These are phyloP conservation scores for Galbula dea DNA, from an alignment of 2,113 vertebrate genomes.

Conservation along the genomic window DNA sequence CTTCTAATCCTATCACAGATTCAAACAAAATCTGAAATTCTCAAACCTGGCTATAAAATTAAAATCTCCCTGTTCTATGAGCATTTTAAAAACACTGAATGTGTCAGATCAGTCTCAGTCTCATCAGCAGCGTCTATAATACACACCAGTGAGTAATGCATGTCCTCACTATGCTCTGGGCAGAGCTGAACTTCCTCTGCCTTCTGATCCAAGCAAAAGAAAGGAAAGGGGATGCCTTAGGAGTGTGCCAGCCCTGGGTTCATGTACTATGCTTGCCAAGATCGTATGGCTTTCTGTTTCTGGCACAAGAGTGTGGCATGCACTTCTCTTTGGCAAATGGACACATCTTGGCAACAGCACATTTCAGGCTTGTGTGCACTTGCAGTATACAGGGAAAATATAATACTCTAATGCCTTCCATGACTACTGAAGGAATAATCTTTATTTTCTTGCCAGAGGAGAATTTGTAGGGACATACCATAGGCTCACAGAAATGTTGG, in stretches of 20 bases:
- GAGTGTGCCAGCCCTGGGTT: not conserved
- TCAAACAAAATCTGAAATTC: not conserved
- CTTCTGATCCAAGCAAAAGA: not conserved
- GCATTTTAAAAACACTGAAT: not conserved
- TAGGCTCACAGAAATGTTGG: not conserved
- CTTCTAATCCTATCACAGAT: not conserved
- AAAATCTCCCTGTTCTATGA: not conserved
- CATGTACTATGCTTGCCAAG: not conserved
- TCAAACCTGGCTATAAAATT: not conserved
- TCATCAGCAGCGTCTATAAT: not conserved
- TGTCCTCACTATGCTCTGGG: not conserved
- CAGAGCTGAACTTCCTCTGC: not conserved
- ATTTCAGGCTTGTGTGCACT: not conserved
- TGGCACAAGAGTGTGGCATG: not conserved
- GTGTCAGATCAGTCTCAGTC: not conserved
- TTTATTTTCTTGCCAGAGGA: not conserved
- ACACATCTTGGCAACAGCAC: not conserved
- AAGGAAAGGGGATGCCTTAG: not conserved
- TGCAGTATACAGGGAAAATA: not conserved
- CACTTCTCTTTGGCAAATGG: constrained; percentile 12
- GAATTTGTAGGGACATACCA: not conserved
- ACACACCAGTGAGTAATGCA: not conserved
- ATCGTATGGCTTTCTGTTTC: not conserved
- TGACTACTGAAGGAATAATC: not conserved
- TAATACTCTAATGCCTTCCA: not conserved